Evolutionary conservation across 2,888 invertebrate species (phyloP), one percentile per base, ranked within the genome.

Genomic region (Synanthedon myopaeformis): DNA sequence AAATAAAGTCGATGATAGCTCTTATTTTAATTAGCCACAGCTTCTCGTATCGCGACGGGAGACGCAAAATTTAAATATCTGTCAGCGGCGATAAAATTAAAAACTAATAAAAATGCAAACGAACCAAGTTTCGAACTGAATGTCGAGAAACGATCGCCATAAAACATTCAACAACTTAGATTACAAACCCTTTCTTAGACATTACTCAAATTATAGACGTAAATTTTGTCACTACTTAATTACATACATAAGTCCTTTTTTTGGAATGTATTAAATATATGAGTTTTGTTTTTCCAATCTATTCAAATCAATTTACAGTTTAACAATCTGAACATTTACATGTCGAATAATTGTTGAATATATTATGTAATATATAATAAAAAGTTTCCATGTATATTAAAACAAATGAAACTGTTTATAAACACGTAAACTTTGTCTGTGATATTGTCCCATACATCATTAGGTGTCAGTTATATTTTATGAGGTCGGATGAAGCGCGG

Each of bases 31-130:
- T 49, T 49, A 49, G 13, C 35, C 35, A 35, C 49, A 23, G 49
- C 49, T 14, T 23, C 49, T 23, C 23, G 12, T 49, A 23, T 23
- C 8, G 17, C 23, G 49, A 49, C 19, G 23, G 49, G 23, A 49
- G 19, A 49, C 49, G 19, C 17, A 51, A 42, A 54, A 42, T 54
- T 52, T 56, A 53, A 23, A 51, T 28, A 35, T 51, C 51, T 41
- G 51, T 51, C 41, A 51, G 57, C 61, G 58, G 55, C 62, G 65
- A 68, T 69, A 66, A 73, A 69, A 73, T 71, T 74, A 66, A 74
- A 69, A 71, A 71, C 71, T 66, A 72, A 77, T 77, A 72, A 77
- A 76, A 74, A 77, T 77, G 76, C 74, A 69, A 76, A 76, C 72
- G 72, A 74, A 69, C 63, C 54, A 63, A 70, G 62, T 66, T 67